phyloP scores from a whole-genome alignment of 2,113 vertebrate species.

The Tapirus terrestris region DNA sequence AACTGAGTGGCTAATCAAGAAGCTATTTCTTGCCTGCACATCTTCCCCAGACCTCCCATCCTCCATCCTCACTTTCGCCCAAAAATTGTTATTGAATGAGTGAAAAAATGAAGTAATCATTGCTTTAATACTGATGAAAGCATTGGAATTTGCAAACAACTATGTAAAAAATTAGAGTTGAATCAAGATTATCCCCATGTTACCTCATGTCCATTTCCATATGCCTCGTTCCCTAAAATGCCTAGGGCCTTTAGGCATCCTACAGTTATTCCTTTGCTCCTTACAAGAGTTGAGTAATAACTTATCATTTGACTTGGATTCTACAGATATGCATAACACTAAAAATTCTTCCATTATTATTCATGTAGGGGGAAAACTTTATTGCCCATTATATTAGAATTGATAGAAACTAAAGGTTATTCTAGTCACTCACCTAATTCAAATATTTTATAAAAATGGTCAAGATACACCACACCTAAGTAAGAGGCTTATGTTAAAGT shows the following conservation, averaged over 20 bases:
- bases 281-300: neutral
- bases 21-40: too few relatives aligned
- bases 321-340: neutral
- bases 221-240: neutral
- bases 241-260: neutral
- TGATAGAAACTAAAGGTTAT: neutral
- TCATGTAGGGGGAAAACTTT: neutral
- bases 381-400: neutral
- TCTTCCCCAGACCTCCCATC: too few relatives aligned
- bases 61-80: too few relatives aligned
- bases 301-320: neutral
- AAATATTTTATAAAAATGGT: constrained; percentile 9
- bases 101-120: neutral
- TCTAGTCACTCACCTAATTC: neutral
- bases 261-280: neutral
- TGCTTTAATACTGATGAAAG: neutral
- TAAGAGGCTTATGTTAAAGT: neutral
- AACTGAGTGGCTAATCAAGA: too few relatives aligned
- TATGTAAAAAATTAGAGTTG: neutral
- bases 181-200: neutral
- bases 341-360: neutral
- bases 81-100: too few relatives aligned
- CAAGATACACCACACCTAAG: neutral
- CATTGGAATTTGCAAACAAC: neutral
- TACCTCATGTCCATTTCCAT: neutral